Evolutionary conservation across 1,140 invertebrate genomes (phyloP), one percentile per base, ranked within the genome.

Genomic region (Drosophila cardini): DNA sequence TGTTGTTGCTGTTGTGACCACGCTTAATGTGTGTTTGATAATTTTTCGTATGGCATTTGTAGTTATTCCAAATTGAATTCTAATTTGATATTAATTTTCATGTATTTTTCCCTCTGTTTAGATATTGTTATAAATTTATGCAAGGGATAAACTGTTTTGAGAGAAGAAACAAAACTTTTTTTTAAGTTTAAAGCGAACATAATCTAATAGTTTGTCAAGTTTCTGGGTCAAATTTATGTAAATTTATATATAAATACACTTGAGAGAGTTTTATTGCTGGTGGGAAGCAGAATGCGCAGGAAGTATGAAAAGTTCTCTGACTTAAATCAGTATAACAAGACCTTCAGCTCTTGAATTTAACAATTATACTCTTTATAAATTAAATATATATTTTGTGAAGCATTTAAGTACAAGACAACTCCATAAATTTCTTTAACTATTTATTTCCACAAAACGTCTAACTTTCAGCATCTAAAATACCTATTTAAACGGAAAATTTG

Each of bases 61-160:
- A 36, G 36, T 46, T 56, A 40, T 45, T 48, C 69, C 52, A 77
- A 73, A 79, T 76, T 78, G 70, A 80, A 78, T 70, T 74, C 63
- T 74, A 77, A 77, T 80, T 78, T 69, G 26, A 72, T 68, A 68
- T 72, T 76, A 67, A 76, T 72, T 76, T 67, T 16, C 42, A 63
- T 55, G 36, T 16, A 21, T 58, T 55, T 62, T 40, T 21, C 11
- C 3, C 11, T 13, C 13, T 18, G 38, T 32, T 65, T 32, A 45
- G 48, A 63, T 53, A 34, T 58, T 62, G 30, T 62, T 55, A 55
- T 36, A 15, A 53, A 13, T 53, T 52, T 50, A 50, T 52, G 7
- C 32, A 50, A 13, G 7, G 30, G n/a, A 48, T 62, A 26, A 48
- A 50, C 46, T 61, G 11, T 36, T 6, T 32, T 34, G 16, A 10